Evolutionary conservation across 2,113 vertebrate species (phyloP).

Genomic region (Pardalotus punctatus): DNA sequence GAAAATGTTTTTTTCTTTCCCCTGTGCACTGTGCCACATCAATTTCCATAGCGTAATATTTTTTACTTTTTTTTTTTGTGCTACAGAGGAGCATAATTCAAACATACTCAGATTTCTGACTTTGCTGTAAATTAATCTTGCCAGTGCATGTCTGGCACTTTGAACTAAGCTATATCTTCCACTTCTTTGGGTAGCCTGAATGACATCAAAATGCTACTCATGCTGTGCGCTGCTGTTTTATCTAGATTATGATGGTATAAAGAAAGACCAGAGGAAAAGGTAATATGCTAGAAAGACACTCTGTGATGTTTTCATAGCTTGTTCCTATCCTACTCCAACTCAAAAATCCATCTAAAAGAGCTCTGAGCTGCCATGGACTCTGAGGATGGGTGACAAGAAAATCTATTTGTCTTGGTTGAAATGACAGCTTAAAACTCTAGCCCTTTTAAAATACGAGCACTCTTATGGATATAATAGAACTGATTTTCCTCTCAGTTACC

Average conservation of each 20-base stretch:
- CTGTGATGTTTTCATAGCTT: not conserved
- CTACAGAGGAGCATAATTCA: not conserved
- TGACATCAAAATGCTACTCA: conserved; percentile 24
- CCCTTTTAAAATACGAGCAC: not conserved
- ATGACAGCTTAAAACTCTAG: conserved; percentile 16
- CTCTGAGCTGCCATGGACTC: not conserved
- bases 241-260: conserved; percentile 14
- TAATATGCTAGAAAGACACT: not conserved
- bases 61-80: not conserved
- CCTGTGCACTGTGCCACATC: not conserved
- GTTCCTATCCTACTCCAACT: not conserved
- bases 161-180: conserved; percentile 31
- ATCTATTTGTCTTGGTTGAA: conserved; percentile 40
- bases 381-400: conserved; percentile 34
- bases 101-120: conserved; percentile 29
- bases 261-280: not conserved
- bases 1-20: not conserved
- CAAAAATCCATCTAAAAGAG: conserved; percentile 1
- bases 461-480: not conserved
- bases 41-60: not conserved
- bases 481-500: conserved; percentile 10
- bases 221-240: not conserved
- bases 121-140: conserved; percentile 46
- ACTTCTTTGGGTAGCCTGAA: not conserved
- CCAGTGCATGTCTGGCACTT: conserved; percentile 6